Evolutionary conservation across 1,140 invertebrate genomes (phyloP).

Genomic region (Brachionus manjavacas): DNA sequence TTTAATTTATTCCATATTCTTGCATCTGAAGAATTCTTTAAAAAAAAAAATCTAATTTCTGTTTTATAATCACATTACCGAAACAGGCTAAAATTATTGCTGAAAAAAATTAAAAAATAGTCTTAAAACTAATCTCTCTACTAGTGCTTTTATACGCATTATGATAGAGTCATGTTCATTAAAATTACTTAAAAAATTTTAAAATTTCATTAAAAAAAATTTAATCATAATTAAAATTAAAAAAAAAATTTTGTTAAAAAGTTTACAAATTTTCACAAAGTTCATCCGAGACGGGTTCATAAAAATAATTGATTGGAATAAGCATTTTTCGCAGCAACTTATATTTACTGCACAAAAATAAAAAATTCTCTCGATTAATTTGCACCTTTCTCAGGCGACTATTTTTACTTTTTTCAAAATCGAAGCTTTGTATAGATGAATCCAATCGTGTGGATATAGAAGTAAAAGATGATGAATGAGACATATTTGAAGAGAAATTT

Average conservation of each 20-base stretch:
- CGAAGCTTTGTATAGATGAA: background rate
- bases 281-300: background rate
- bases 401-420: background rate
- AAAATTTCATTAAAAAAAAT: background rate
- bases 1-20: no score
- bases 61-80: no score
- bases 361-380: conserved; percentile 4
- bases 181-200: no score
- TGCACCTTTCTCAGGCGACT: background rate
- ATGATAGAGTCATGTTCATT: no score
- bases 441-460: background rate
- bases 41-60: no score
- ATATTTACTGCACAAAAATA: conserved; percentile 9
- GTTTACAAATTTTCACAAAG: background rate
- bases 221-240: no score
- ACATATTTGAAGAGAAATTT: background rate
- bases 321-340: conserved; percentile 7
- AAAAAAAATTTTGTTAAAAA: background rate
- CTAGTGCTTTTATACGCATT: no score
- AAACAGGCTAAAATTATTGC: no score
- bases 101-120: no score
- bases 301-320: conserved; percentile 28
- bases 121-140: no score
- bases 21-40: no score
- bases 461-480: background rate